Percentiles rank a stretch among this genome's conserved stretches.
These are phyloP conservation scores for Eledone cirrhosa DNA, from an alignment of 2,888 invertebrate species.

Conservation along the genomic window DNA sequence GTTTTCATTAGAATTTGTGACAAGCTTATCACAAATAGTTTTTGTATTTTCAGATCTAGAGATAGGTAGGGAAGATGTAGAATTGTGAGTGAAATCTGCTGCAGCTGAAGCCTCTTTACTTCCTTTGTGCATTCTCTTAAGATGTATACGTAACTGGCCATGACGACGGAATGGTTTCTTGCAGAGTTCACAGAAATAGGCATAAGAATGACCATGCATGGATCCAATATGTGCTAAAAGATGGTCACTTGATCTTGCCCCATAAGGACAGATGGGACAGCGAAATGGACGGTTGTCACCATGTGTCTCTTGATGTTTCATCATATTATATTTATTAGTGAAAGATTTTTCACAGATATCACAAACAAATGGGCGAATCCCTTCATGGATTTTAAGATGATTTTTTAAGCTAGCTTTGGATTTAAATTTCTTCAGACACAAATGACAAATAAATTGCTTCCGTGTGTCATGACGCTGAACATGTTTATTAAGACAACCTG, in stretches of 20 bases:
- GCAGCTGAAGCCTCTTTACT: slow-evolving; percentile 9
- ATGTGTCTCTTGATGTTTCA: slow-evolving; percentile 47
- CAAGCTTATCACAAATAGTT: slow-evolving; percentile 3
- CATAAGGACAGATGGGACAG: slow-evolving; percentile 53
- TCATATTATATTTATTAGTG: slow-evolving; percentile 39
- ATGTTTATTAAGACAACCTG: slow-evolving; percentile 42
- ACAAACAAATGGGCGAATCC: slow-evolving; percentile 46
- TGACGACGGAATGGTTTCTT: slow-evolving; percentile 49
- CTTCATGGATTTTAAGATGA: slow-evolving; percentile 44
- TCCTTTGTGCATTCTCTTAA: slow-evolving; percentile 40
- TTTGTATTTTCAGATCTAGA: slow-evolving; percentile 8
- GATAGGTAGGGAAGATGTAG: neutral
- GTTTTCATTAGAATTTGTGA: neutral
- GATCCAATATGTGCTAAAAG: slow-evolving; percentile 50
- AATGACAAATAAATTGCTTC: slow-evolving; percentile 45
- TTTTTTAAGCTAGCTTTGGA: slow-evolving; percentile 39
- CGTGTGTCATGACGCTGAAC: slow-evolving; percentile 38
- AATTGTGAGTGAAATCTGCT: slow-evolving; percentile 27
- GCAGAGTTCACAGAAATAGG: slow-evolving; percentile 52
- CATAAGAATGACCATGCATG: slow-evolving; percentile 45
- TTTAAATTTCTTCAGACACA: slow-evolving; percentile 47
- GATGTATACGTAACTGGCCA: slow-evolving; percentile 44
- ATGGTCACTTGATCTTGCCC: slow-evolving; percentile 41
- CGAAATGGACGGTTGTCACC: slow-evolving; percentile 41
- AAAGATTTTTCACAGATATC: slow-evolving; percentile 43